Conservation (phyloP, 2,113 vertebrate genomes). For the Mustela lutreola region DNA sequence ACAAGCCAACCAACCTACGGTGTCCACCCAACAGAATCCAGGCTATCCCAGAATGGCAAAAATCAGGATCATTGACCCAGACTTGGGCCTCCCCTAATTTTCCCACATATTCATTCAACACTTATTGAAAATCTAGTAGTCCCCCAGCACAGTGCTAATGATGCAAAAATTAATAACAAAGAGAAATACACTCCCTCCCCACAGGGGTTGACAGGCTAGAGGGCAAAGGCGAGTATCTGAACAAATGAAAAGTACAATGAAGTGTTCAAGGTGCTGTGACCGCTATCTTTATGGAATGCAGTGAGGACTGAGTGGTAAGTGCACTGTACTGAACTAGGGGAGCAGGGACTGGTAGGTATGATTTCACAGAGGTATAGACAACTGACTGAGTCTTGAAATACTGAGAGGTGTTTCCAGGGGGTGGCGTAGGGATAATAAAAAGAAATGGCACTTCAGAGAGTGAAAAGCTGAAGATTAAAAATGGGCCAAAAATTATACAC, state of each 20-base stretch:
- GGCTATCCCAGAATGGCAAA: background rate
- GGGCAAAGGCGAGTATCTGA: background rate
- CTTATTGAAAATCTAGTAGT: background rate
- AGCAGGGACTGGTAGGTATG: background rate
- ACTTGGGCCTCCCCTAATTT: background rate
- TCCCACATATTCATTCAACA: background rate
- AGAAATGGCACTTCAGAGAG: background rate
- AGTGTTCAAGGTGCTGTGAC: background rate
- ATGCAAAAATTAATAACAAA: conserved; percentile 20
- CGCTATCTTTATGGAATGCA: background rate
- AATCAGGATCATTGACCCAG: background rate
- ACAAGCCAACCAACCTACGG: background rate
- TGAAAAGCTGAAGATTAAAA: background rate
- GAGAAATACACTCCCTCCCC: background rate
- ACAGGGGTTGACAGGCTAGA: background rate
- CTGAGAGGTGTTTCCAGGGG: background rate
- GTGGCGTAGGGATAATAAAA: background rate
- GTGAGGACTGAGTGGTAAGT: background rate
- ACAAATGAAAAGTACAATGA: background rate
- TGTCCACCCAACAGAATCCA: background rate
- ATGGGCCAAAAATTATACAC: background rate
- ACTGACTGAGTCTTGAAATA: background rate
- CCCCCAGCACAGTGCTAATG: background rate
- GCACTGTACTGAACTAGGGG: background rate
- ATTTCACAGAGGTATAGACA: background rate